Base-by-base conservation (phyloP, 2,113 vertebrate genomes). In the Ariopsis seemanni region DNA sequence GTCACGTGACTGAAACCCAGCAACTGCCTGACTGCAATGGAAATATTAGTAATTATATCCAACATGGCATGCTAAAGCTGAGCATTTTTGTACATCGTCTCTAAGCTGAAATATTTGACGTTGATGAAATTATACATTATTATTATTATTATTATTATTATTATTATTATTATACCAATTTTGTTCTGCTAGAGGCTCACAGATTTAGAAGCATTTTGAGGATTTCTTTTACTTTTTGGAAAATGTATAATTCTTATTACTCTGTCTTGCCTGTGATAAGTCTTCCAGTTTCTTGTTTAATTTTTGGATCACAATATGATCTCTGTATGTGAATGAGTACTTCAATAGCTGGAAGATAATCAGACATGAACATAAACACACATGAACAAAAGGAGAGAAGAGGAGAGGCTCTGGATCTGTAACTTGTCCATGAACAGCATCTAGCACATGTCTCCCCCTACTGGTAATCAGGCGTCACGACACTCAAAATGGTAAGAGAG, bases 311-410 rank as follows among this genome's bases (percentile, higher is more conserved):
- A 82, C 77, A 86, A 62, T 60, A 84, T 65, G 75, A 85, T 82
- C 89, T 77, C 62, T 88, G 86, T 85, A 78, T 85, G 89, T 88
- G 88, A 84, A 87, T 84, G 85, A 88, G 86, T 80, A 87, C 86
- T 89, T 88, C 86, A 90, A 85, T 85, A 63, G 81, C 82, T 89
- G 67, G 85, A 82, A 85, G 87, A 90, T 91, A 91, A 91, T 91
- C 89, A 89, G 52, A 91, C 88, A 85, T 84, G 86, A 77, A 86
- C 81, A 89, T 86, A 86, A 34, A 79, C 83, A 84, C 60, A 62
- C 80, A 84, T 48, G 57, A 72, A 53, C 8, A 65, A 71, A 55
- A 77, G 80, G 22, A 20, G 34, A 55, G 52, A 79, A 34, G 30
- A 83, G 34, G 48, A 63, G 53, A 34, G 67, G 55, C 53, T 85